These are phyloP conservation scores for roundworm (Caenorhabditis elegans) DNA, from an alignment of 1,140 invertebrate genomes.

Conservation along the genomic window DNA sequence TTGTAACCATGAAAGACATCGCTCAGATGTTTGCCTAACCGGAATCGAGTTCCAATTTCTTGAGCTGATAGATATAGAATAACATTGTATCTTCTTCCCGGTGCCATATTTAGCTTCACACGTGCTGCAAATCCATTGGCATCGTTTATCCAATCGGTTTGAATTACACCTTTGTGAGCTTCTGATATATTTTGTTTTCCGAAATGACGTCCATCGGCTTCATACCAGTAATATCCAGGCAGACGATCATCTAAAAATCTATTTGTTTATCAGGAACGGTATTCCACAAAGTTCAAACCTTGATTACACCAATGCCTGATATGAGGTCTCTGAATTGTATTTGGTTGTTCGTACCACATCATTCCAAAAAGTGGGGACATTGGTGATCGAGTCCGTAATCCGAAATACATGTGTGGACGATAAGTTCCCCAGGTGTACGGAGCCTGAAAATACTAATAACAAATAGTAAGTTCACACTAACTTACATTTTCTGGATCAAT, in stretches of 20 bases:
- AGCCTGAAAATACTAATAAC: slow-evolving; percentile 32
- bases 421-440: slow-evolving; percentile 80
- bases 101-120: slow-evolving; percentile 69
- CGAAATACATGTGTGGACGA: slow-evolving; percentile 76
- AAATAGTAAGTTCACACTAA: not conserved
- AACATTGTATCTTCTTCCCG: slow-evolving; percentile 24
- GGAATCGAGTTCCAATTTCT: slow-evolving; percentile 48
- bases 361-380: slow-evolving; percentile 84
- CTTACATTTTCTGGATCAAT: not conserved
- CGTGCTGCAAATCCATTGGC: slow-evolving; percentile 90
- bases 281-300: slow-evolving; percentile 68
- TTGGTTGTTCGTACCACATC: slow-evolving; percentile 86
- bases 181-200: slow-evolving; percentile 88
- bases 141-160: slow-evolving; percentile 86
- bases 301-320: slow-evolving; percentile 85
- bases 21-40: slow-evolving; percentile 45
- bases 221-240: slow-evolving; percentile 80
- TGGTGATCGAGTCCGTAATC: slow-evolving; percentile 84
- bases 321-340: slow-evolving; percentile 67
- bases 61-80: slow-evolving; percentile 5
- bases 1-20: slow-evolving; percentile 32
- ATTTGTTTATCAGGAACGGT: not conserved
- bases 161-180: slow-evolving; percentile 69
- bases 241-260: slow-evolving; percentile 70
- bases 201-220: slow-evolving; percentile 88